A percentile compares a stretch with the other conserved stretches of the same genome.
phyloP scores from a whole-genome alignment of 2,113 vertebrate genomes.

The Semnornis frantzii region DNA sequence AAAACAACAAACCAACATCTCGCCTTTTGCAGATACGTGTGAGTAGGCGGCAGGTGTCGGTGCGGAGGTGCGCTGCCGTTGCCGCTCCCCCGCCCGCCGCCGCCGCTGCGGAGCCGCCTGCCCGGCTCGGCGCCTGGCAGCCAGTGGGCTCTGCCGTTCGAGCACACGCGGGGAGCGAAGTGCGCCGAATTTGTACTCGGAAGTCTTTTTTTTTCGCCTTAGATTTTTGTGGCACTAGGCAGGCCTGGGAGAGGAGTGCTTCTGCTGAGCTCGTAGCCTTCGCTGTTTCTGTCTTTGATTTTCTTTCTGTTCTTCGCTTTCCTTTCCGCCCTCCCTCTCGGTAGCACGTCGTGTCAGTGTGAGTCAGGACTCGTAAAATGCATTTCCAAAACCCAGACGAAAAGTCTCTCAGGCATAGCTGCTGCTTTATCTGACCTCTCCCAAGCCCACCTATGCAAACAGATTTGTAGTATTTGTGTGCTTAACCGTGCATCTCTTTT shows the following conservation, averaged over 20 bases:
- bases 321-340: conserved; percentile 21
- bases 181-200: conserved; percentile 40
- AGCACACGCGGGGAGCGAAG: conserved; percentile 15
- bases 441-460: conserved; percentile 71
- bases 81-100: conserved; percentile 16
- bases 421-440: conserved; percentile 55
- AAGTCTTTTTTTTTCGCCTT: conserved; percentile 22
- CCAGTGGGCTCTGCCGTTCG: not conserved
- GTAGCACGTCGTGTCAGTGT: conserved; percentile 63
- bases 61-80: conserved; percentile 24
- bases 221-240: not conserved
- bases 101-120: conserved; percentile 6
- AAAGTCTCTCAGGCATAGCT: conserved; percentile 71
- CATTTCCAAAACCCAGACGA: conserved; percentile 68
- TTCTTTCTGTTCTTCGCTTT: conserved; percentile 27
- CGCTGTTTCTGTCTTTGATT: conserved; percentile 37
- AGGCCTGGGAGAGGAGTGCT: conserved; percentile 60
- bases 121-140: conserved; percentile 34
- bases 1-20: not conserved
- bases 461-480: conserved; percentile 75
- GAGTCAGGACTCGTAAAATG: conserved; percentile 67
- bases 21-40: not conserved
- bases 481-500: conserved; percentile 81
- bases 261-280: conserved; percentile 63
- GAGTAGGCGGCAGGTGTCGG: conserved; percentile 23